These are phyloP conservation scores for Myripristis murdjan DNA, from an alignment of 2,797 vertebrate species.

Conservation along the genomic window DNA sequence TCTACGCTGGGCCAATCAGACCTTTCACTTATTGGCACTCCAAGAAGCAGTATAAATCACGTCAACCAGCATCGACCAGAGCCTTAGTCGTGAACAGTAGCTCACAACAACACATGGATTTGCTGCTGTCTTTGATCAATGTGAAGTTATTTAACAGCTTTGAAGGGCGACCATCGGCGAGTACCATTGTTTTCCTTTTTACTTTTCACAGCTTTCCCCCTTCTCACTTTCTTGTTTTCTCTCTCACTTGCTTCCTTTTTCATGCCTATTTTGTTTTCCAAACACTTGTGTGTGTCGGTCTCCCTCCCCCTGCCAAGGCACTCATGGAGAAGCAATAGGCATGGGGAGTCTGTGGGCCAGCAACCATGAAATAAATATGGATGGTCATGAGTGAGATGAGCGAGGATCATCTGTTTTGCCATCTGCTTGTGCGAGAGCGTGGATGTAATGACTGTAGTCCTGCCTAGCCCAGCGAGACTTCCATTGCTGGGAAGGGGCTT, in stretches of 20 bases:
- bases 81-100: conserved; percentile 83
- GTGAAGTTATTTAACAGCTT: conserved; percentile 84
- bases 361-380: conserved; percentile 90
- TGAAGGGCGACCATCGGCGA: conserved; percentile 68
- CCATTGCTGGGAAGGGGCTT: conserved; percentile 65
- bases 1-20: conserved; percentile 82
- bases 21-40: conserved; percentile 83
- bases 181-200: conserved; percentile 69
- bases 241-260: conserved; percentile 75
- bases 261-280: conserved; percentile 79
- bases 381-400: conserved; percentile 88
- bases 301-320: conserved; percentile 76
- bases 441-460: conserved; percentile 83
- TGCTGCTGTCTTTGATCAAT: conserved; percentile 88
- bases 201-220: conserved; percentile 68
- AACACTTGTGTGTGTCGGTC: conserved; percentile 81
- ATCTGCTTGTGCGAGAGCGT: conserved; percentile 85
- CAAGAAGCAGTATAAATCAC: conserved; percentile 85
- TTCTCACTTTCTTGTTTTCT: conserved; percentile 43
- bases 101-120: conserved; percentile 88
- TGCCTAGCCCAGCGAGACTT: conserved; percentile 79
- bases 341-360: conserved; percentile 83
- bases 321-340: conserved; percentile 83
- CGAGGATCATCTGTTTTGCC: conserved; percentile 89
- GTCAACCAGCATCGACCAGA: conserved; percentile 82